Percentiles rank a stretch among this genome's conserved stretches.
Evolutionary conservation across 2,113 vertebrate species (phyloP).

Genomic region (Patagioenas fasciata): DNA sequence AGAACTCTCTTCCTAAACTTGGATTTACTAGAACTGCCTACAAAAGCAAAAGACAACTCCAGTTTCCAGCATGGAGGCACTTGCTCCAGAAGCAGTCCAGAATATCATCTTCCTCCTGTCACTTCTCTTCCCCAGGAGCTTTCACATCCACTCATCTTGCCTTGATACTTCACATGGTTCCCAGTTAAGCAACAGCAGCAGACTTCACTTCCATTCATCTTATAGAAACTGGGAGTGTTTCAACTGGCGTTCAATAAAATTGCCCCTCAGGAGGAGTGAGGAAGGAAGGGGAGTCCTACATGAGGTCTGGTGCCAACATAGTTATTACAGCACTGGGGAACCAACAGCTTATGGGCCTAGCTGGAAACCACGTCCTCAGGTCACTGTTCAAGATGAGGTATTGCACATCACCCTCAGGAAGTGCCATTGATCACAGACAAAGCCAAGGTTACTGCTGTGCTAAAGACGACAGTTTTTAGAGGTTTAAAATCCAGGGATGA

Average conservation of each 20-base stretch:
- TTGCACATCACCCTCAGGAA: not conserved
- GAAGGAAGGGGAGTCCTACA: not conserved
- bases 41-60: not conserved
- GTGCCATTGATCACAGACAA: not conserved
- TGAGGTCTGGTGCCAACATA: not conserved
- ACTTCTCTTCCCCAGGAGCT: not conserved
- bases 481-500: not conserved
- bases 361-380: not conserved
- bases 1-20: not conserved
- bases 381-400: not conserved
- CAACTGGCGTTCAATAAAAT: not conserved
- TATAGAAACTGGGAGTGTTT: not conserved
- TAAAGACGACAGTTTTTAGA: not conserved
- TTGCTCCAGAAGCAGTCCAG: not conserved
- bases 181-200: not conserved
- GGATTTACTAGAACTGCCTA: not conserved
- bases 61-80: not conserved
- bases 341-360: not conserved
- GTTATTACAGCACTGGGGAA: not conserved
- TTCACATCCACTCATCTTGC: not conserved
- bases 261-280: not conserved
- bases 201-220: not conserved
- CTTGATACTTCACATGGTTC: not conserved
- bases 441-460: not conserved
- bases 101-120: not conserved